These are phyloP conservation scores for Cardinalis cardinalis DNA, from an alignment of 2,113 vertebrate genomes.

Conservation along the genomic window DNA sequence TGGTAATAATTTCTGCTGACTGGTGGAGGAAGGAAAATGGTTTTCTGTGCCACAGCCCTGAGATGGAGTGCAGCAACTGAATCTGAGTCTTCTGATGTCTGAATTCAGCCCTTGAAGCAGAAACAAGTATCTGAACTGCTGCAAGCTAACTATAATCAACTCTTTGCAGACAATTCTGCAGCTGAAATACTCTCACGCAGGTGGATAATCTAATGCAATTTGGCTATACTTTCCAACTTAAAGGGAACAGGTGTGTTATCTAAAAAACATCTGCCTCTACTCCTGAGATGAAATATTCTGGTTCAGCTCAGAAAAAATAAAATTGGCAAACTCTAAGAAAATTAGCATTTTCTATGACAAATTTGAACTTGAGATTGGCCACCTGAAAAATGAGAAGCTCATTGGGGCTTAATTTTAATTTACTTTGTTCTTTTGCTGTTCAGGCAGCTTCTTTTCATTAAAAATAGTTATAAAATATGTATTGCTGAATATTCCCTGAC, in stretches of 20 bases:
- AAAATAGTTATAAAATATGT: neutral
- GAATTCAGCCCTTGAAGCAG: neutral
- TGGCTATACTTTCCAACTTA: conserved; percentile 35
- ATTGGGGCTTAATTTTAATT: conserved; percentile 34
- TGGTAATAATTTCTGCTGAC: neutral
- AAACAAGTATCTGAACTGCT: neutral
- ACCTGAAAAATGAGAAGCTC: conserved; percentile 21
- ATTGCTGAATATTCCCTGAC: neutral
- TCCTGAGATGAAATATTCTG: conserved; percentile 47
- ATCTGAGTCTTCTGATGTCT: neutral
- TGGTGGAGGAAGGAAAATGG: neutral
- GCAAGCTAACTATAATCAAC: neutral
- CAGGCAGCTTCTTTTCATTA: neutral
- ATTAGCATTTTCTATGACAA: neutral
- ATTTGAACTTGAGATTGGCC: conserved; percentile 20
- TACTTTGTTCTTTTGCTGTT: conserved; percentile 10
- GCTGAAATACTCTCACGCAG: neutral
- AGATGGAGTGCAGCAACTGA: neutral
- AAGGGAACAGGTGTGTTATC: conserved; percentile 69
- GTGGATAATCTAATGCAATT: conserved; percentile 27
- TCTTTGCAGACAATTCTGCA: neutral
- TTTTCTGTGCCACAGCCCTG: neutral
- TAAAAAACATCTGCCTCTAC: conserved; percentile 69
- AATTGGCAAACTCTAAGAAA: conserved; percentile 41
- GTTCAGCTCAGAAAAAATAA: conserved; percentile 39